phyloP scores from a whole-genome alignment of 2,797 vertebrate species.

The Melopsittacus undulatus region DNA sequence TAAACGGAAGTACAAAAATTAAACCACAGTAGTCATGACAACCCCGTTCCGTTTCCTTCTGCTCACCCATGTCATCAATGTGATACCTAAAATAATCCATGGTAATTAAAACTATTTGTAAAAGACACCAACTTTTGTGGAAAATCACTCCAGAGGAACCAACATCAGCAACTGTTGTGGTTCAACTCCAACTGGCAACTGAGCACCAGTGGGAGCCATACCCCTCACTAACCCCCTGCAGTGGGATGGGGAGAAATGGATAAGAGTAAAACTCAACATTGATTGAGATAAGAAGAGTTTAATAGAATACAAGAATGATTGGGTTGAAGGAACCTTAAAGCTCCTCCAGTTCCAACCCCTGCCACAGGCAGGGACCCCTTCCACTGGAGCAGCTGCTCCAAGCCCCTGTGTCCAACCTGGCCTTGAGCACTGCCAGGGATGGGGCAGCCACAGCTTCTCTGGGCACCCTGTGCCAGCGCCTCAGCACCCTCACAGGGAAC shows the following conservation, averaged over 20 bases:
- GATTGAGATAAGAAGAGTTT: neutral
- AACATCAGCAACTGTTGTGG: neutral
- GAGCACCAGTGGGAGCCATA: neutral
- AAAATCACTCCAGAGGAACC: neutral
- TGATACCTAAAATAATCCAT: conserved; percentile 41
- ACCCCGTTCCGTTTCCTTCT: conserved; percentile 42
- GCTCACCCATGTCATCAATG: conserved; percentile 37
- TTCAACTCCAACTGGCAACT: neutral
- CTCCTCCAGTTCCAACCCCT: no score
- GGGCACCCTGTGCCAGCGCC: no score
- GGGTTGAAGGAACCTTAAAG: neutral
- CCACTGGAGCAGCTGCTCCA: no score
- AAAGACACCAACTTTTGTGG: neutral
- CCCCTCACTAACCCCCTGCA: neutral
- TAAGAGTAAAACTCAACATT: neutral
- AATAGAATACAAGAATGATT: neutral
- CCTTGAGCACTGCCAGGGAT: no score
- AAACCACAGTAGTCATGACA: conserved; percentile 51
- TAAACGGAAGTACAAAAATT: neutral
- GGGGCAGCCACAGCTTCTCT: no score
- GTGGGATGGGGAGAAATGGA: neutral
- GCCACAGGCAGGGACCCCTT: no score
- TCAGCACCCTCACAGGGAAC: no score
- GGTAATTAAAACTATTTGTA: conserved; percentile 7
- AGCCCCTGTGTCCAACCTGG: no score